Percentiles rank a stretch among this genome's conserved stretches.
Conservation (phyloP, 2,888 invertebrate species). For the Ochropleura plecta region DNA sequence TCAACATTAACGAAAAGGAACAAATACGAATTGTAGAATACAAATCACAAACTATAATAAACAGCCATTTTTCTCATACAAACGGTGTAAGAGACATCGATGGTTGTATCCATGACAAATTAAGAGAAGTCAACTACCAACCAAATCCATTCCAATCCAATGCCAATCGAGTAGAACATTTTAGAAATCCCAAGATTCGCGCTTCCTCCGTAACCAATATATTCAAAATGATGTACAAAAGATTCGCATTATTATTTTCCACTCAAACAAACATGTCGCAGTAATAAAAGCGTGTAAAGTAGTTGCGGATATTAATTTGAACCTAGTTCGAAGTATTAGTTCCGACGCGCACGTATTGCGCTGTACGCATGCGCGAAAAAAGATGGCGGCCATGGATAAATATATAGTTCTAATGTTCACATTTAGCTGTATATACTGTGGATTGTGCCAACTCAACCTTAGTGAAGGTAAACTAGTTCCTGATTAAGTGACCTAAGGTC, state of each 20-base stretch:
- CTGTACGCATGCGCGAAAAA: conserved; percentile 9
- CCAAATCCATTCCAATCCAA: too few species aligned
- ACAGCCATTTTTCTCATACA: not conserved
- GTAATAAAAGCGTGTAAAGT: conserved; percentile 17
- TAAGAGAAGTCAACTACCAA: not conserved
- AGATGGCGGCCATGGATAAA: conserved; percentile 28
- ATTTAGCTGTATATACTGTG: conserved; percentile 21
- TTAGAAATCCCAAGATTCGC: not conserved
- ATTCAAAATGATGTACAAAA: not conserved
- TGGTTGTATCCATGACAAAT: not conserved
- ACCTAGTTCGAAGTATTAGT: conserved; percentile 26
- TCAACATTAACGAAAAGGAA: too few species aligned
- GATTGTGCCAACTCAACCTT: conserved; percentile 33
- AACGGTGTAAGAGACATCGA: not conserved
- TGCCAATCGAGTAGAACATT: not conserved
- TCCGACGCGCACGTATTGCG: not conserved
- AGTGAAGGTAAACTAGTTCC: conserved; percentile 33
- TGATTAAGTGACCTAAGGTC: not conserved
- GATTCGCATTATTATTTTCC: conserved; percentile 29
- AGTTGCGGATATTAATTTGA: conserved; percentile 25
- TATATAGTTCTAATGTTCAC: conserved; percentile 15
- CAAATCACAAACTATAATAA: too few species aligned
- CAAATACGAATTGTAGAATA: too few species aligned
- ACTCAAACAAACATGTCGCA: conserved; percentile 20
- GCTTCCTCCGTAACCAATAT: conserved; percentile 19